Evolutionary conservation across 2,113 vertebrate genomes (phyloP).

Genomic region (Illadopsis cleaveri): DNA sequence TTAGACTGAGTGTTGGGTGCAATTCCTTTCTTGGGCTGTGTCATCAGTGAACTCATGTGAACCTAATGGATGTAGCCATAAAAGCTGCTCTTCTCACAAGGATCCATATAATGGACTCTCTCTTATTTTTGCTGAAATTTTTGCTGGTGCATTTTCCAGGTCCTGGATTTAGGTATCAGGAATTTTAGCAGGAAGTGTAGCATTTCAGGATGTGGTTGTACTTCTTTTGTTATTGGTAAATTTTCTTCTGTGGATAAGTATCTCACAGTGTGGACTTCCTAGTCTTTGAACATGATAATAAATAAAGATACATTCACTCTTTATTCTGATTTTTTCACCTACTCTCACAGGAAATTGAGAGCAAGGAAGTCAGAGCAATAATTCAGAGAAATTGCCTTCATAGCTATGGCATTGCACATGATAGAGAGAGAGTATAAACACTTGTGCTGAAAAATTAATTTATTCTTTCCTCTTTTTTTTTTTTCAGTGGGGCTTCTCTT

Average conservation of each 20-base stretch:
- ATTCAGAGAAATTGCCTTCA: neutral
- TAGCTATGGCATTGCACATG: neutral
- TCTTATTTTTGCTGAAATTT: neutral
- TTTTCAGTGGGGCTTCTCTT: neutral
- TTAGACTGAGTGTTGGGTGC: neutral
- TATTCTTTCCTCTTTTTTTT: neutral
- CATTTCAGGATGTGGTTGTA: neutral
- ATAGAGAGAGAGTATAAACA: neutral
- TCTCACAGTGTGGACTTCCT: neutral
- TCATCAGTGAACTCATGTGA: neutral
- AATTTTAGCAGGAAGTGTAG: neutral
- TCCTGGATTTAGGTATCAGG: neutral
- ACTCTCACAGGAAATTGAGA: neutral
- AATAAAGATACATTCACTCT: neutral
- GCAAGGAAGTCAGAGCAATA: neutral
- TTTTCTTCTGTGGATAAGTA: neutral
- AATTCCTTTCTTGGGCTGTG: neutral
- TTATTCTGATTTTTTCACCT: neutral
- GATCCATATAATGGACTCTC: neutral
- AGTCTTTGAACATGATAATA: neutral
- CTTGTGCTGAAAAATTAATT: neutral
- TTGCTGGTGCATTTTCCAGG: neutral
- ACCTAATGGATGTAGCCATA: neutral
- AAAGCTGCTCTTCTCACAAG: neutral
- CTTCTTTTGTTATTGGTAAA: neutral